These are phyloP conservation scores for Eueremaeus valkanovi DNA, from an alignment of 2,888 invertebrate species.

Conservation along the genomic window DNA sequence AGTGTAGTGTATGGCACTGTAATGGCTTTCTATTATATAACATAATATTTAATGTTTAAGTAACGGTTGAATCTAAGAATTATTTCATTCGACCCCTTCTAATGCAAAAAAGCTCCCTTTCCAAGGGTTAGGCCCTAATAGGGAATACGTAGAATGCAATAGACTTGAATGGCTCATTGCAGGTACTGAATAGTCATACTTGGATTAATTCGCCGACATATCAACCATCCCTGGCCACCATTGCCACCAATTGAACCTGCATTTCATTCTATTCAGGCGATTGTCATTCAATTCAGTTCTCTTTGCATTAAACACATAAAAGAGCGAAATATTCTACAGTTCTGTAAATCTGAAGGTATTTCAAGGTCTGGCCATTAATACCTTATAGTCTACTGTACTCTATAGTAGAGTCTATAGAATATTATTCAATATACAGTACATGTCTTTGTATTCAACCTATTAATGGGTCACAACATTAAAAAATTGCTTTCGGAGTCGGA, in stretches of 20 bases:
- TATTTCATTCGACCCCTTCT: slow-evolving; percentile 8
- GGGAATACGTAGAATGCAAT: neutral
- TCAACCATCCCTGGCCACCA: neutral
- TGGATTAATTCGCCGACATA: slow-evolving; percentile 23
- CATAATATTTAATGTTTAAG: slow-evolving; percentile 29
- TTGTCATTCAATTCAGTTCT: neutral
- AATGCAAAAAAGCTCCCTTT: slow-evolving; percentile 4
- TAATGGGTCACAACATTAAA: neutral
- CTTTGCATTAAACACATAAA: neutral
- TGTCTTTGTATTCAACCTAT: neutral
- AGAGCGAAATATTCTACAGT: slow-evolving; percentile 9
- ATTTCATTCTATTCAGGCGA: neutral
- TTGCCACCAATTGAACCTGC: neutral
- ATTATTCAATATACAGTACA: neutral
- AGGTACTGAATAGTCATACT: slow-evolving; percentile 25
- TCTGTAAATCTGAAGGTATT: neutral
- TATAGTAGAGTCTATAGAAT: too few relatives aligned
- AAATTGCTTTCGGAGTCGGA: slow-evolving; percentile 16
- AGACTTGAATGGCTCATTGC: slow-evolving; percentile 19
- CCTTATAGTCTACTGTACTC: too few relatives aligned
- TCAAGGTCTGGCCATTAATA: slow-evolving; percentile 25
- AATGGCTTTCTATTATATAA: slow-evolving; percentile 28
- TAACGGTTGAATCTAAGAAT: slow-evolving; percentile 28
- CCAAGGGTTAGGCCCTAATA: neutral
- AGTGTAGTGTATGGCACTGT: slow-evolving; percentile 9